Evolutionary conservation across 2,113 vertebrate genomes (phyloP), one percentile per base, ranked within the genome.

Genomic region (Pungitius pungitius): DNA sequence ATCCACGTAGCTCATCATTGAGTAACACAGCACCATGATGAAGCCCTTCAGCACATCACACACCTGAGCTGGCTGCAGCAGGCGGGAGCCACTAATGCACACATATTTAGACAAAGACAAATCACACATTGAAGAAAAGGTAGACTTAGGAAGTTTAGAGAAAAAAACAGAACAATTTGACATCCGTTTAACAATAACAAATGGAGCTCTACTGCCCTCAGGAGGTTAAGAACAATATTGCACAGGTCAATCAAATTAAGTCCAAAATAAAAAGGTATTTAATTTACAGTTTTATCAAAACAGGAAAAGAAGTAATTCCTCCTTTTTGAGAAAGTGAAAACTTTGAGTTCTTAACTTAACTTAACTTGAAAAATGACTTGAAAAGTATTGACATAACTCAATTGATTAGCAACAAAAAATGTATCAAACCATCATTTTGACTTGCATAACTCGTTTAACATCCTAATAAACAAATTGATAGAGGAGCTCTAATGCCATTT

Each of bases 1-100:
- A 93, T 99, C 98, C 78, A 99, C 97, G 26, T 99, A 99, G 92
- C 98, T 96, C 97, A 98, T 98, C 96, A 99, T 98, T 69, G 96
- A 96, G 87, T 97, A 99, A 90, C 97, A 99, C 88, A 99, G 92
- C 59, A 97, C 92, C 95, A 99, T 88, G 83, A 99, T 96, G 80
- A 99, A 93, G 62, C 96, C 97, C 92, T 99, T 99, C 78, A 99
- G 90, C 82, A 99, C 93, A 75, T 99, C 98, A 86, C 98, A 99
- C 85, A 99, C 97, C 89, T 99, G 97, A 84, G 98, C 97, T 14
- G 98, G 98, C 90, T 99, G 97, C 2, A 99, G 95, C 82, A 98
- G 89, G 73, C 97, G 96, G 20, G 96, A 95, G 72, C 96, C 96
- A 66, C 97, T 99, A 82, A 65, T 81, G 92, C 91, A 75, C 82